These are phyloP conservation scores for Drosophila biarmipes DNA, from an alignment of 1,140 invertebrate genomes.

Conservation along the genomic window DNA sequence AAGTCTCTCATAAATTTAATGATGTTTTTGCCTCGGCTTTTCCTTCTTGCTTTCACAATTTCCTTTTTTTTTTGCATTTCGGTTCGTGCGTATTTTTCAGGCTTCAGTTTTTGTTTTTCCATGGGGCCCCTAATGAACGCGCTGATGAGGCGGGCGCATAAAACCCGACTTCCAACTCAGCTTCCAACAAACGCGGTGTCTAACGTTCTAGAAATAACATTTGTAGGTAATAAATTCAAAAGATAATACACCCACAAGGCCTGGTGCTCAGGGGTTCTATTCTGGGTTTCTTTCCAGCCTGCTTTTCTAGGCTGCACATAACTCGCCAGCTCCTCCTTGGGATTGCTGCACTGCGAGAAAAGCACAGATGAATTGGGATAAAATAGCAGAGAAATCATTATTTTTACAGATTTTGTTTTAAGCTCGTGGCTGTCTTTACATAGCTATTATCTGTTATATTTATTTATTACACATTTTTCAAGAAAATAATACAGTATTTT, in stretches of 20 bases:
- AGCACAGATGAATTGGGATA: neutral
- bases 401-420: no score
- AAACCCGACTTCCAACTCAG: conserved; percentile 33
- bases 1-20: conserved; percentile 77
- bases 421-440: no score
- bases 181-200: conserved; percentile 38
- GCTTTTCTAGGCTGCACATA: conserved; percentile 50
- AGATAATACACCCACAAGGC: conserved; percentile 77
- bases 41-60: conserved; percentile 18
- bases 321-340: conserved; percentile 34
- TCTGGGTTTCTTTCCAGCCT: conserved; percentile 31
- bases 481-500: no score
- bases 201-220: conserved; percentile 82
- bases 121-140: conserved; percentile 66
- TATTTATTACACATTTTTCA: no score
- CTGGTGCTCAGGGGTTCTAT: conserved; percentile 14
- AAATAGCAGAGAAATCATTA: no score
- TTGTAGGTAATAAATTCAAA: conserved; percentile 82
- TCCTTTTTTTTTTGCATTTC: neutral
- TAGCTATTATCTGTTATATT: no score
- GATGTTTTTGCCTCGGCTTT: conserved; percentile 60
- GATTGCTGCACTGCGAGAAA: neutral
- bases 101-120: conserved; percentile 23
- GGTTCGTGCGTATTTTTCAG: conserved; percentile 31
- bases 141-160: conserved; percentile 69